These are phyloP conservation scores for Enteromius thamalakanensis DNA, from an alignment of 2,797 vertebrate species.

Conservation along the genomic window DNA sequence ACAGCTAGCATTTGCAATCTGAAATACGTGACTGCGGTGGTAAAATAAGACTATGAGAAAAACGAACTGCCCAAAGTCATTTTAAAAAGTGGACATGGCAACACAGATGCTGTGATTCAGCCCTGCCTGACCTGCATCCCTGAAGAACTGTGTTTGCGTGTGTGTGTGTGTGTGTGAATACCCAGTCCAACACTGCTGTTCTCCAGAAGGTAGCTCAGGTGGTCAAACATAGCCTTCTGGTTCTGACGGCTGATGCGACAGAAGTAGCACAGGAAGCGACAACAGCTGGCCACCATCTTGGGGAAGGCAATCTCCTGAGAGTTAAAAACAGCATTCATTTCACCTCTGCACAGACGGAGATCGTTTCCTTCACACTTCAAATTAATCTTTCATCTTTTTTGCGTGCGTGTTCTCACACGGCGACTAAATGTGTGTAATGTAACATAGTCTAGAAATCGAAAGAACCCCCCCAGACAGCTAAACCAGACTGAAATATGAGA, in stretches of 20 bases:
- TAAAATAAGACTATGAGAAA: background rate
- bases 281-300: conserved; percentile 92
- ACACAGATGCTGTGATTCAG: conserved; percentile 62
- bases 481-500: conserved; percentile 29
- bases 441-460: conserved; percentile 17
- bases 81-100: conserved; percentile 21
- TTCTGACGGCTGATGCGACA: conserved; percentile 90
- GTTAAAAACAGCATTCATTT: conserved; percentile 53
- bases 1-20: background rate
- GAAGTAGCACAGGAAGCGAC: conserved; percentile 90
- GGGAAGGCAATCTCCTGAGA: conserved; percentile 84
- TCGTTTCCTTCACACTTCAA: conserved; percentile 30
- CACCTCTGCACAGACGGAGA: conserved; percentile 15
- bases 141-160: conserved; percentile 47
- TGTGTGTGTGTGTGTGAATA: conserved; percentile 61
- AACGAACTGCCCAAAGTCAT: background rate
- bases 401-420: background rate
- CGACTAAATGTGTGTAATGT: conserved; percentile 11
- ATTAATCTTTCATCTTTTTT: conserved; percentile 9
- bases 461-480: conserved; percentile 12
- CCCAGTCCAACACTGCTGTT: conserved; percentile 89
- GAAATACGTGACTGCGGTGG: background rate
- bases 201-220: conserved; percentile 87
- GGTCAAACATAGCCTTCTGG: conserved; percentile 92
- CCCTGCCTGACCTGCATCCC: conserved; percentile 57